Evolutionary conservation across 2,113 vertebrate species (phyloP).

Genomic region (Vidua chalybeata): DNA sequence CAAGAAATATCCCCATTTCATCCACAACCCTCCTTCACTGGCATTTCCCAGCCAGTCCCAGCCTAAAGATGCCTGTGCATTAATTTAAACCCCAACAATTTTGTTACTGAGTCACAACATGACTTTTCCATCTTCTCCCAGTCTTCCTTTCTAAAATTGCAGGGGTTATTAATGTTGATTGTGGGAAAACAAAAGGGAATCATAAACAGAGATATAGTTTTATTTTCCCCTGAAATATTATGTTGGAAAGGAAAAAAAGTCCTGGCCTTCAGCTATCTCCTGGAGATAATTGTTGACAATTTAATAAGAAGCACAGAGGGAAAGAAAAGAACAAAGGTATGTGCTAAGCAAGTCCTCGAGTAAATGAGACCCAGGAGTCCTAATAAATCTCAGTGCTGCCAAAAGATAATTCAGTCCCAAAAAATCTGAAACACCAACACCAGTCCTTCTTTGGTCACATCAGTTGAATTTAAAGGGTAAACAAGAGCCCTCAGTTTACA

Average conservation of each 20-base stretch:
- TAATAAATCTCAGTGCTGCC: neutral
- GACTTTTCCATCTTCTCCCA: neutral
- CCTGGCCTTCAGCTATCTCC: neutral
- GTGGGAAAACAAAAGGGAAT: neutral
- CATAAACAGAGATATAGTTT: neutral
- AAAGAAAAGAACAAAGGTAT: slow-evolving; percentile 1
- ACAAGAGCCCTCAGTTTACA: slow-evolving; percentile 32
- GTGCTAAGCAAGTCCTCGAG: neutral
- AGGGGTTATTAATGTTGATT: neutral
- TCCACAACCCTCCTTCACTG: neutral
- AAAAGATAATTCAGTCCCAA: slow-evolving; percentile 35
- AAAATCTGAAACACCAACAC: neutral
- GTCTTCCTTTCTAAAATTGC: neutral
- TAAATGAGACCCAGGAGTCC: neutral
- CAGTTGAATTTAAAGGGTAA: slow-evolving; percentile 27
- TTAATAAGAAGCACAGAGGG: neutral
- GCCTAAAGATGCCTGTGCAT: neutral
- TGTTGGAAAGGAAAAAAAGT: neutral
- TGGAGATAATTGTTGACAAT: neutral
- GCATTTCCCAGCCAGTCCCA: neutral
- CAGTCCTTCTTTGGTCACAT: slow-evolving; percentile 47
- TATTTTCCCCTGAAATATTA: neutral
- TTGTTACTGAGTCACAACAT: neutral
- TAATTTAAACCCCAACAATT: neutral
- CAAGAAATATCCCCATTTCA: neutral